Evolutionary conservation across 2,888 invertebrate species (phyloP).

Genomic region (Noctuana brunneofusca): DNA sequence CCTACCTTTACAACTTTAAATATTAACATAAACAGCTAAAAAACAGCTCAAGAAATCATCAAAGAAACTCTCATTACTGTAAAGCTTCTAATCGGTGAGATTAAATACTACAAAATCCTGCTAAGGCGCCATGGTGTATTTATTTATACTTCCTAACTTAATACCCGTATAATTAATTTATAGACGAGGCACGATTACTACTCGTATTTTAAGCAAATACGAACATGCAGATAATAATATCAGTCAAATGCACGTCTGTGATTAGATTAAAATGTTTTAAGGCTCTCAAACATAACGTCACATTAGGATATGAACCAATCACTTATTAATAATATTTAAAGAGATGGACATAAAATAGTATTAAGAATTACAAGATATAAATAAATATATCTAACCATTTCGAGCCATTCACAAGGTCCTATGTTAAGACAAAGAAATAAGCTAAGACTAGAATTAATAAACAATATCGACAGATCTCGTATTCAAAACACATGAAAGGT

Average conservation of each 20-base stretch:
- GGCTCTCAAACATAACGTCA: too few species aligned
- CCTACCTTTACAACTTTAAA: not conserved
- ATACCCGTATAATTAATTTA: slow-evolving; percentile 41
- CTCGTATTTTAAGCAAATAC: not conserved
- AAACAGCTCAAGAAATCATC: slow-evolving; percentile 2
- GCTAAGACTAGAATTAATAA: slow-evolving; percentile 8
- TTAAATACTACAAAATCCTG: slow-evolving; percentile 18
- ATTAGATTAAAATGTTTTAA: too few species aligned
- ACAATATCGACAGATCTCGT: slow-evolving; percentile 9
- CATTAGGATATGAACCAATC: too few species aligned
- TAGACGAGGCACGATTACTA: slow-evolving; percentile 2
- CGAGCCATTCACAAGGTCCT: not conserved
- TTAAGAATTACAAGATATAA: too few species aligned
- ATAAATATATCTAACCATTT: not conserved
- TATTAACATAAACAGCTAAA: slow-evolving; percentile 1
- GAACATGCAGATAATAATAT: not conserved
- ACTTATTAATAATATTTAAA: too few species aligned
- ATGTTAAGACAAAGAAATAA: not conserved
- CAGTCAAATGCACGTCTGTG: not conserved
- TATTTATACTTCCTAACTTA: slow-evolving; percentile 21
- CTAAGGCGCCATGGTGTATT: slow-evolving; percentile 10
- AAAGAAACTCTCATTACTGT: slow-evolving; percentile 13
- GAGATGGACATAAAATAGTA: too few species aligned
- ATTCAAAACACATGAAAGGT: too few species aligned
- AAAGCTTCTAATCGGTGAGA: slow-evolving; percentile 33